Base-by-base conservation (phyloP, 2,797 vertebrate species). In the Echiichthys vipera region DNA sequence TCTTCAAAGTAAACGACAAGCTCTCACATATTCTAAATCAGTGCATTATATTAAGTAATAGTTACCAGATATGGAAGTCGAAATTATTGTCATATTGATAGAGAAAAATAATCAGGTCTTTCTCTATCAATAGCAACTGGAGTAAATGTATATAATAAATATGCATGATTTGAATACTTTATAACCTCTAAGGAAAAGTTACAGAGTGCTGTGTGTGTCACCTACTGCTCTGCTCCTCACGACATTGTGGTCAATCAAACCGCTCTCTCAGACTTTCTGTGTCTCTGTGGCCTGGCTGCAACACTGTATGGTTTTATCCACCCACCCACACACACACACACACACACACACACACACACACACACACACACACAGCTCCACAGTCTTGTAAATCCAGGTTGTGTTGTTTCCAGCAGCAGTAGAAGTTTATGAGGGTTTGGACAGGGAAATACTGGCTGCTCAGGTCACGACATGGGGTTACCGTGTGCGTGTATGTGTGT, bases 361-460 rank as follows among this genome's bases (percentile, higher is more conserved):
- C 36, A 76, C 50, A 50, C 53, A 64, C 36, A 46, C 30, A 45
- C 56, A 65, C 72, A 53, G 43, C 64, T 67, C 65, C 63, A 67
- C 67, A 76, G 79, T 65, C 80, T 84, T 72, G 51, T 87, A 89
- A 86, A 89, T 30, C 69, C 63, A 72, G 65, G 64, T 75, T 80
- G 70, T 81, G 85, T 84, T 84, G 83, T 81, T 89, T 88, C 85
- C 87, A 90, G 77, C 82, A 75, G 84, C 81, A 88, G 77, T 64
- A 73, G 70, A 78, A 65, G 72, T 90, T 91, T 91, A 90, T 78
- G 74, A 77, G 84, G 25, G 51, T 58, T 84, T 80, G 68, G 68
- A 78, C 36, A 59, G 58, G 71, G 70, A 71, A 86, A 63, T 50
- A 75, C 45, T 65, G 69, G 67, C 73, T 71, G 71, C 78, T 85